These are phyloP conservation scores for Prunella strophiata DNA, from an alignment of 2,797 vertebrate species.

Conservation along the genomic window DNA sequence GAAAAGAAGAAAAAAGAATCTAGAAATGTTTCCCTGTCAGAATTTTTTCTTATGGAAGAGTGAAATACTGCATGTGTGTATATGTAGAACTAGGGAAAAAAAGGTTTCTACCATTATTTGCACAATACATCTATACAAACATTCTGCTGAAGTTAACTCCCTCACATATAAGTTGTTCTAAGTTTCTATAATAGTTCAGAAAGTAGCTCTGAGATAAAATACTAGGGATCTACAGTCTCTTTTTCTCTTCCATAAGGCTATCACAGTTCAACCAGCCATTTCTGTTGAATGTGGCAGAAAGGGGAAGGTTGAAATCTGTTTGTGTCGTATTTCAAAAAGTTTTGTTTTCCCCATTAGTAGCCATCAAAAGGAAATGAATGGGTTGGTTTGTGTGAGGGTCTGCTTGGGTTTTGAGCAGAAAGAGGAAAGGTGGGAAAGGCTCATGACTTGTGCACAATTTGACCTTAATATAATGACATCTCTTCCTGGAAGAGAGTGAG, in stretches of 20 bases:
- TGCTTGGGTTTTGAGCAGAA: background rate
- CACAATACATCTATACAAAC: background rate
- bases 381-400: background rate
- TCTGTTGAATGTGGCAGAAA: background rate
- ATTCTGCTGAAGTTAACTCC: background rate
- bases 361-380: background rate
- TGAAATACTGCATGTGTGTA: background rate
- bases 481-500: background rate
- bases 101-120: background rate
- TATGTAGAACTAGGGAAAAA: rapidly evolving
- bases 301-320: background rate
- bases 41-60: background rate
- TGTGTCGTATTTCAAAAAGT: background rate
- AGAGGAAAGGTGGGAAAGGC: background rate
- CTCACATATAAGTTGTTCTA: background rate
- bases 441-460: rapidly evolving
- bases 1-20: background rate
- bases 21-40: background rate
- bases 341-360: background rate
- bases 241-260: background rate
- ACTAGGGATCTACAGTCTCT: background rate
- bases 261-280: background rate
- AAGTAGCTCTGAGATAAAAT: background rate
- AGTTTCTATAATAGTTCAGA: background rate
- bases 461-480: background rate